phyloP scores from a whole-genome alignment of 2,113 vertebrate genomes.

The Phrynosoma blainvillii region DNA sequence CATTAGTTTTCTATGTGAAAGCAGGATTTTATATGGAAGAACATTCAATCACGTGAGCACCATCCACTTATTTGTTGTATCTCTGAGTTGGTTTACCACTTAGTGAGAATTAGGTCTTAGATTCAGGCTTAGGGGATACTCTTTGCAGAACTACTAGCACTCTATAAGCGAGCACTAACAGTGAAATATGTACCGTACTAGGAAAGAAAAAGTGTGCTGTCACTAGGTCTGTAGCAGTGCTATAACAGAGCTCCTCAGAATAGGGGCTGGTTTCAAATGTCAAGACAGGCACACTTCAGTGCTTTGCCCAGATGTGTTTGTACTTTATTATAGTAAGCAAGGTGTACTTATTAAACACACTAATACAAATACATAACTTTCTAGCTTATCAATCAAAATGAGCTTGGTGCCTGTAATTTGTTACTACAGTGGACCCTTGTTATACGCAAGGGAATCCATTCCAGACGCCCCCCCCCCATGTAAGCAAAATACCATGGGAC shows the following conservation, averaged over 20 bases:
- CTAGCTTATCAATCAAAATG: constrained; percentile 50
- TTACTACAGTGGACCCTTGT: constrained; percentile 11
- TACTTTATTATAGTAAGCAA: constrained; percentile 59
- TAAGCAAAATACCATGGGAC: too few relatives aligned
- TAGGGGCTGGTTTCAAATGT: background rate
- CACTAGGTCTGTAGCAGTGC: background rate
- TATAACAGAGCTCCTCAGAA: background rate
- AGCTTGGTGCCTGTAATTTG: constrained; percentile 47
- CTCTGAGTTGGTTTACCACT: background rate
- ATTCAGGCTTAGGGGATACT: background rate
- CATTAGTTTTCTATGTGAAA: background rate
- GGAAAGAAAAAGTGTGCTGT: background rate
- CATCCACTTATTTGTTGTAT: background rate
- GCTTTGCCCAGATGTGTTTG: constrained; percentile 47
- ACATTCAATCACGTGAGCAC: background rate
- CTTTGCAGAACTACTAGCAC: background rate
- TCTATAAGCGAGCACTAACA: background rate
- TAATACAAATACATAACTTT: constrained; percentile 62
- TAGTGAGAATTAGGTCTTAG: background rate
- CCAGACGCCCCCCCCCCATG: too few relatives aligned
- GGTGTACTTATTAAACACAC: constrained; percentile 42
- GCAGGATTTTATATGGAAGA: background rate
- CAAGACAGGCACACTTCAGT: background rate
- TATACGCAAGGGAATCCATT: too few relatives aligned
- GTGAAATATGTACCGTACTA: background rate